phyloP scores from a whole-genome alignment of 1,140 invertebrate genomes.

The Drosophila subobscura region DNA sequence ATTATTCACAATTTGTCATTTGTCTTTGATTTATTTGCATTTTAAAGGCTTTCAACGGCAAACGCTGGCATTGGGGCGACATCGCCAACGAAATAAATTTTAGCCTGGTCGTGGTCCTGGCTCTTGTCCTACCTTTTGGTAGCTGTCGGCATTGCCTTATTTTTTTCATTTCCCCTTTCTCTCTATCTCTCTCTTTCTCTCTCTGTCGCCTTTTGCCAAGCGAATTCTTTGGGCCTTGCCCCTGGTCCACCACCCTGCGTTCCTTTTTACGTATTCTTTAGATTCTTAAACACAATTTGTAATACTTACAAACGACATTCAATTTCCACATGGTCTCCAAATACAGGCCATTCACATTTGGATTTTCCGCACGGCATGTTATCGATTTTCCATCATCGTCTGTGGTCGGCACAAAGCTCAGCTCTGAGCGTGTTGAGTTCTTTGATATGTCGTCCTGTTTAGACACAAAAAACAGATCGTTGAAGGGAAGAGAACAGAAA shows the following conservation, averaged over 20 bases:
- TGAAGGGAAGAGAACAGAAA: background rate
- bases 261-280: slow-evolving; percentile 53
- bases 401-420: slow-evolving; percentile 92
- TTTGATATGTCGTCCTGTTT: slow-evolving; percentile 89
- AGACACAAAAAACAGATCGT: slow-evolving; percentile 25
- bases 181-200: background rate
- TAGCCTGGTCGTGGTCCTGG: slow-evolving; percentile 43
- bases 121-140: slow-evolving; percentile 77
- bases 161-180: background rate
- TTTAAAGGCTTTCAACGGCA: slow-evolving; percentile 79
- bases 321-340: slow-evolving; percentile 93
- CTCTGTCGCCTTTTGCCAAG: slow-evolving; percentile 1
- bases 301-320: slow-evolving; percentile 93
- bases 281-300: slow-evolving; percentile 76
- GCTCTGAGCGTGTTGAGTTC: slow-evolving; percentile 92
- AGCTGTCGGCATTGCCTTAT: slow-evolving; percentile 62
- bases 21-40: slow-evolving; percentile 83
- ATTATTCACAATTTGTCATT: slow-evolving; percentile 83
- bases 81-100: slow-evolving; percentile 78
- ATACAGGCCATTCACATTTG: slow-evolving; percentile 91
- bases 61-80: slow-evolving; percentile 48
- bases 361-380: slow-evolving; percentile 94
- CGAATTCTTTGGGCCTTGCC: slow-evolving; percentile 10
- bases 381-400: slow-evolving; percentile 94
- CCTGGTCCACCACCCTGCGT: background rate